Evolutionary conservation across 2,113 vertebrate species (phyloP), one percentile per base, ranked within the genome.

Genomic region (Puffinus mauretanicus): DNA sequence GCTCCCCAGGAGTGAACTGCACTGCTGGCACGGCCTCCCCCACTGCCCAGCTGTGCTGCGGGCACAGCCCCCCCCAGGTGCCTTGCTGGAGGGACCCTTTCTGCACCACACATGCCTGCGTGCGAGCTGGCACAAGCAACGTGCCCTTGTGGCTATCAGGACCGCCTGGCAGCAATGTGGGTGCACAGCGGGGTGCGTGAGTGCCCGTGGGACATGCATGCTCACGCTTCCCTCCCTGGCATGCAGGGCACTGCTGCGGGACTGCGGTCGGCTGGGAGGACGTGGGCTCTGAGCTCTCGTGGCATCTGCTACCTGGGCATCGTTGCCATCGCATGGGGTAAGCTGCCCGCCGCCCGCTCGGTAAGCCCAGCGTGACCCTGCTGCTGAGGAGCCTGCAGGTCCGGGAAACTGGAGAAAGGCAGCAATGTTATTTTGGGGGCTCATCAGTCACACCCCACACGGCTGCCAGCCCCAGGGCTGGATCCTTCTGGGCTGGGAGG

Each of bases 41-140:
- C 0, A 7, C 38, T 42, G 38, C 10, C 58, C 88, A 78, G 70
- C 42, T 20, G 20, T n/a, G 58, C 5, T 47, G 49, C 30, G 21
- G 51, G 49, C 52, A 61, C 40, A 44, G 44, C 11, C 16, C 5
- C 32, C 1, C 3, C 5, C 0, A 7, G 30, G 19, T 19, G 8
- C n/a, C 49, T 77, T 4, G 1, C 77, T 52, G 40, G n/a, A 58
- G 16, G 7, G 25, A 18, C 36, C 27, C 13, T 52, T 62, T 51
- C 52, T 83, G 44, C 71, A 24, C 57, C 0, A 0, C 3, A 2
- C 0, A 0, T 85, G 55, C n/a, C 32, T 38, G 17, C 0, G 0
- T 52, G 65, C 2, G 3, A 82, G 40, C 62, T 61, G 42, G 44
- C 70, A 42, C 32, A 16, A 67, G 46, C 2, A 25, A 19, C 1